Percentiles rank a stretch among this genome's conserved stretches.
These are phyloP conservation scores for Uria aalge DNA, from an alignment of 2,113 vertebrate genomes.

Conservation along the genomic window DNA sequence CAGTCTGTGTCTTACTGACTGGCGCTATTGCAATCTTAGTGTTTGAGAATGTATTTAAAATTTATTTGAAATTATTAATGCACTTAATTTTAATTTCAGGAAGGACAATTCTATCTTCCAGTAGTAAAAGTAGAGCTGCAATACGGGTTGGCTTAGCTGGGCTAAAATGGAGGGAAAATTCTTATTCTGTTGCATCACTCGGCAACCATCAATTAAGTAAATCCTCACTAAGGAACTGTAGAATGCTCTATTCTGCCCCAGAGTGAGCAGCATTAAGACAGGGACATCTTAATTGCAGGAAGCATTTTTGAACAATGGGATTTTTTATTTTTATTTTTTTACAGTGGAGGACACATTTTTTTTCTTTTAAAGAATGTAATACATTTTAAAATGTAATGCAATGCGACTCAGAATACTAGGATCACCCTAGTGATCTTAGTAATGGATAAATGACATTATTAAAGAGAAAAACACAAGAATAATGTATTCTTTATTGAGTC, in stretches of 20 bases:
- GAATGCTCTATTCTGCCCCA: background rate
- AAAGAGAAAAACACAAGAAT: background rate
- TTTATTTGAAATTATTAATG: background rate
- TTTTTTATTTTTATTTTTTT: background rate
- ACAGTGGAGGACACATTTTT: background rate
- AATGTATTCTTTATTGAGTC: background rate
- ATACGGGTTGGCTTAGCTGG: background rate
- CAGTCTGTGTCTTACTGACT: background rate
- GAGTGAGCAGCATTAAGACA: background rate
- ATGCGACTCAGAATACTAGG: background rate
- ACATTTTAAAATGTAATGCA: background rate
- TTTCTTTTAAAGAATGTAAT: background rate
- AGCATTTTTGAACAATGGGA: background rate
- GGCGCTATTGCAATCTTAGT: background rate
- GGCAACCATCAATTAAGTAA: background rate
- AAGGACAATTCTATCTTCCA: background rate
- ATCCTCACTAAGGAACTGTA: background rate
- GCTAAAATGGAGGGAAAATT: background rate
- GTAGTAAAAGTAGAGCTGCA: background rate
- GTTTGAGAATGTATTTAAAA: background rate
- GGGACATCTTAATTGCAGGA: background rate
- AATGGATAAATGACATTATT: background rate
- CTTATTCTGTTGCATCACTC: background rate
- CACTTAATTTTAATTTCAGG: background rate
- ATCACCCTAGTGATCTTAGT: background rate